Conservation (phyloP, 2,797 vertebrate genomes). For the Pachyuromys duprasi region DNA sequence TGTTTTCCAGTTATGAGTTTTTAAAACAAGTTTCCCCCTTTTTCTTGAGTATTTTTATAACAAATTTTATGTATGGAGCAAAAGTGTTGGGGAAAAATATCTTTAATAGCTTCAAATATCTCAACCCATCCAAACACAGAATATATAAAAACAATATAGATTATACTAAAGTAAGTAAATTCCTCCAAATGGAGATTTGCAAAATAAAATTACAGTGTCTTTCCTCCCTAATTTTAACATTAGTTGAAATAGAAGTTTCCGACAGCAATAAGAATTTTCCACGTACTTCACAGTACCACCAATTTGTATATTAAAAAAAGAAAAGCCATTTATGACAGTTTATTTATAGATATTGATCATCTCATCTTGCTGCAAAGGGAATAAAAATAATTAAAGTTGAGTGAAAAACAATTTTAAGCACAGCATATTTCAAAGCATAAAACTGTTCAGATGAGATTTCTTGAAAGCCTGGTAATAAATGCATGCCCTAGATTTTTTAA, state of each 20-base stretch:
- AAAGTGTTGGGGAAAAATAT: background rate
- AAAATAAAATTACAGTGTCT: conserved; percentile 33
- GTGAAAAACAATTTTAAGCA: conserved; percentile 77
- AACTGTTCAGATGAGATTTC: conserved; percentile 73
- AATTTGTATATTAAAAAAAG: conserved; percentile 61
- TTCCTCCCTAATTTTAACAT: conserved; percentile 43
- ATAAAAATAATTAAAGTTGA: conserved; percentile 80
- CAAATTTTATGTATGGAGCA: conserved; percentile 34
- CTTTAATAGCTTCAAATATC: conserved; percentile 54
- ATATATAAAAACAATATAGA: conserved; percentile 54
- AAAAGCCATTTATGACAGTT: conserved; percentile 69
- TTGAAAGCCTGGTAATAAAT: conserved; percentile 77
- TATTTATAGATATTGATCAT: conserved; percentile 76
- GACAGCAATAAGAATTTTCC: conserved; percentile 57
- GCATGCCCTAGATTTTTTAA: conserved; percentile 75
- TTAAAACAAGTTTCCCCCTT: conserved; percentile 53
- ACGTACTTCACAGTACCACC: conserved; percentile 50
- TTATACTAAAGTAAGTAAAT: background rate
- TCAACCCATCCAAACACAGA: conserved; percentile 36
- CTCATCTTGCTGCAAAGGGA: conserved; percentile 78
- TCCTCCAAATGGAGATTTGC: conserved; percentile 32
- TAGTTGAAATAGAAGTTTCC: conserved; percentile 54
- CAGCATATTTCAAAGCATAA: conserved; percentile 79
- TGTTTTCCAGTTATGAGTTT: conserved; percentile 68
- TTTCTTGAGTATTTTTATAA: conserved; percentile 57